These are phyloP conservation scores for Cydia strobilella DNA, from an alignment of 1,140 invertebrate species.

Conservation along the genomic window DNA sequence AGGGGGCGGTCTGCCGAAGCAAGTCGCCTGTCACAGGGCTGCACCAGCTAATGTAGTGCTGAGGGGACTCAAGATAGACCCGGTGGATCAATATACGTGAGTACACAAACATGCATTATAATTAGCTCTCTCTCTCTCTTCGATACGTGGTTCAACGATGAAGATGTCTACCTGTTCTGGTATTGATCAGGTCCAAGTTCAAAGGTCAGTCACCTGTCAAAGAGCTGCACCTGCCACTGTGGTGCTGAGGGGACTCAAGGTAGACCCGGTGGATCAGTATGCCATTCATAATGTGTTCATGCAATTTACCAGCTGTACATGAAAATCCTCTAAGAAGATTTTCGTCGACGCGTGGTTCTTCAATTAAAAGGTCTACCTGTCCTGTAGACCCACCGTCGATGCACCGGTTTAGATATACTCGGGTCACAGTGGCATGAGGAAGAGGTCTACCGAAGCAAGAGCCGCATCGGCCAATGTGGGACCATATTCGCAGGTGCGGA, in stretches of 20 bases:
- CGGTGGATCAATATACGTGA: conserved; percentile 67
- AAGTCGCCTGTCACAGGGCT: conserved; percentile 69
- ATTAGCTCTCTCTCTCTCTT: conserved; percentile 52
- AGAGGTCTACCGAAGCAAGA: no score
- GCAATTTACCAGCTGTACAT: no score
- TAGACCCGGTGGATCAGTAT: conserved; percentile 64
- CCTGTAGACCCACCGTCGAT: conserved; percentile 39
- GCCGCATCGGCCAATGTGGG: conserved; percentile 49
- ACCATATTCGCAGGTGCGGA: no score
- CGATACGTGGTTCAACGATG: conserved; percentile 62
- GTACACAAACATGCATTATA: conserved; percentile 34
- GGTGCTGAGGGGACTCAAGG: conserved; percentile 64
- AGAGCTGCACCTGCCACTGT: conserved; percentile 47
- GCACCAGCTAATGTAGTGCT: conserved; percentile 62
- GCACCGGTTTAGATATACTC: no score
- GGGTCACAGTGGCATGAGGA: no score
- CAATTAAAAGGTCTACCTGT: conserved; percentile 63
- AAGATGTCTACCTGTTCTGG: conserved; percentile 71
- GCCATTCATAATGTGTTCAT: no score
- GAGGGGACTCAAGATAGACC: conserved; percentile 67
- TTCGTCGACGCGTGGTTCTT: conserved; percentile 62
- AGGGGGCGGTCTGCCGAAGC: conserved; percentile 59
- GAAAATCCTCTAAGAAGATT: conserved; percentile 42
- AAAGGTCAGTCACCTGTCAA: no score
- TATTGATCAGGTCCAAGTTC: no score